Conservation (phyloP, 2,888 invertebrate genomes). For the Pandemis corylana region DNA sequence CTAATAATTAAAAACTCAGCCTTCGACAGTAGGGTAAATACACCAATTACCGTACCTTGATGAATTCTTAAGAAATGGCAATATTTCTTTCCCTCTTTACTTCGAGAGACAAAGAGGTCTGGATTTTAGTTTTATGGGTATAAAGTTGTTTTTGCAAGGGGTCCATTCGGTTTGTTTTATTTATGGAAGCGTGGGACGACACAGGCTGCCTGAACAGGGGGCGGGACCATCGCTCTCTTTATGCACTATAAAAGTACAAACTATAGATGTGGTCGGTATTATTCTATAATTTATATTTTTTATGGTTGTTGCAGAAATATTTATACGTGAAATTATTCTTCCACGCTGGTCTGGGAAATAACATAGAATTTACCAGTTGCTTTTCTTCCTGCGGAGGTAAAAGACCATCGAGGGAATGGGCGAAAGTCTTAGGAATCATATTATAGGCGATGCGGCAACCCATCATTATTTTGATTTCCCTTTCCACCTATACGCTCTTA, state of each 20-base stretch:
- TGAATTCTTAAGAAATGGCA: slow-evolving; percentile 4
- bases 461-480: no score
- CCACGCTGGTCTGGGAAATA: no score
- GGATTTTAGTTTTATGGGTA: background rate
- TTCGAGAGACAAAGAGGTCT: background rate
- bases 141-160: background rate
- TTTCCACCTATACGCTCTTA: no score
- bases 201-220: slow-evolving; percentile 27
- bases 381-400: no score
- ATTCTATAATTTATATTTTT: no score
- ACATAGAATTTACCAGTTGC: no score
- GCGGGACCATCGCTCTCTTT: slow-evolving; percentile 30
- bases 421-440: no score
- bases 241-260: background rate
- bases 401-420: no score
- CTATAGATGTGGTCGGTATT: slow-evolving; percentile 16
- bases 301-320: no score
- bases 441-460: no score
- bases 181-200: slow-evolving; percentile 35
- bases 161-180: slow-evolving; percentile 11
- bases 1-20: background rate
- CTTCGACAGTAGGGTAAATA: background rate
- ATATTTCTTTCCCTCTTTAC: background rate
- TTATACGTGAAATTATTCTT: no score
- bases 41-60: slow-evolving; percentile 11